Evolutionary conservation across 1,140 invertebrate species (phyloP), one percentile per base, ranked within the genome.

Genomic region (Doryteuthis pealeii): DNA sequence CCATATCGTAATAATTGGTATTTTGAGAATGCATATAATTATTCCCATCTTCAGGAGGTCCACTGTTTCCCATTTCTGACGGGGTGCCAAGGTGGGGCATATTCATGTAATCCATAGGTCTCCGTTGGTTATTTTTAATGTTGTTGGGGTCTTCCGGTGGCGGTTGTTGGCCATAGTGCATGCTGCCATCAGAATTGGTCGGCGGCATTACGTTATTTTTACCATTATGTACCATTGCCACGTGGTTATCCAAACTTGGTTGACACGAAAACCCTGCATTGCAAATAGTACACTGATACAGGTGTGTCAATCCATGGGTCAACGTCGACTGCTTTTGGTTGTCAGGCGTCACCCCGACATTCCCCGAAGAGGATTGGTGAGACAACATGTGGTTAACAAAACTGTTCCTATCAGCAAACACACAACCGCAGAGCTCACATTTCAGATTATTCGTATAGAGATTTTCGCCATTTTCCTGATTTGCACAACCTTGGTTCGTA

Each of bases 281-380:
- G 30, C 66, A 68, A 33, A 14, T 26, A 30, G n/a, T 68, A 22
- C 66, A 68, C 66, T 33, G 94, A 1, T 78, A 93, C 94, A 83
- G 96, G 94, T 74, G 94, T 91, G 74, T 94, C 28, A 70, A 31
- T n/a, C 89, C 35, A 96, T 89, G 86, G 95, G 94, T 87, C 94
- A 95, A 83, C 95, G 95, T 72, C 18, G 54, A n/a, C 18, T 62
- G 26, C 26, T 62, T 62, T 28, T 5, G 18, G 54, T 94, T 91
- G 85, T 96, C 96, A 1, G 94, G 93, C 86, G 96, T 96, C 40
- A 93, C 93, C 82, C 96, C 97, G 0, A 92, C 92, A 73, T 92
- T 89, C 83, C 96, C 97, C 82, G 96, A 93, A 89, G 96, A 97
- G 0, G 96, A 82, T 96, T 95, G 1, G 96, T 98, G 70, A 98